A percentile compares a stretch with the other conserved stretches of the same genome.
Conservation (phyloP, 1,140 invertebrate species). For the Nasonia giraulti region DNA sequence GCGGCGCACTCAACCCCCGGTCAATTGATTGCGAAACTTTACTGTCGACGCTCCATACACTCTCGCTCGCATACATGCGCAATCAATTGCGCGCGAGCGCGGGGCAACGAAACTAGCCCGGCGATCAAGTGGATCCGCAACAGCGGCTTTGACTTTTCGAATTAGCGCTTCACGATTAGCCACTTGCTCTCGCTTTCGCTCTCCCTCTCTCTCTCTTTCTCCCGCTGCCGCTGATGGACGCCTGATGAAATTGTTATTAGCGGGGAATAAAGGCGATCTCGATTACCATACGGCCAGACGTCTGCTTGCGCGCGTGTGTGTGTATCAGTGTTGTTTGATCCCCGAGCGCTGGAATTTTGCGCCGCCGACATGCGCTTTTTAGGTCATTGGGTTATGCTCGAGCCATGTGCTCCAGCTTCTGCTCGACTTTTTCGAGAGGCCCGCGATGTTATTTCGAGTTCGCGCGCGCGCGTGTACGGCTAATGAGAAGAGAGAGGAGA, state of each 20-base stretch:
- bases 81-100: constrained; percentile 19
- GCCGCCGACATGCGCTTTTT: no score
- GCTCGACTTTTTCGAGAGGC: no score
- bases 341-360: no score
- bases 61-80: background rate
- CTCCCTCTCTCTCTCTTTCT: background rate
- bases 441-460: no score
- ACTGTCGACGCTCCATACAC: no score
- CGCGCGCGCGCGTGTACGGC: no score
- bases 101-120: background rate
- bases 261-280: constrained; percentile 2
- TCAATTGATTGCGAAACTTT: constrained; percentile 34
- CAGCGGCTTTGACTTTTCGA: constrained; percentile 35
- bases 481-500: no score
- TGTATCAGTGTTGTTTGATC: background rate
- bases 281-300: background rate
- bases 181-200: background rate
- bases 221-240: background rate
- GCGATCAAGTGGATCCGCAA: background rate
- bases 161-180: constrained; percentile 33
- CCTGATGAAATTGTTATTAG: constrained; percentile 33
- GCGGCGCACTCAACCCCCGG: background rate
- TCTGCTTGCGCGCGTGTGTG: background rate
- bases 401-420: background rate
- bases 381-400: background rate